These are phyloP conservation scores for Hirtodrosophila alboralis DNA, from an alignment of 2,888 invertebrate species.

Conservation along the genomic window DNA sequence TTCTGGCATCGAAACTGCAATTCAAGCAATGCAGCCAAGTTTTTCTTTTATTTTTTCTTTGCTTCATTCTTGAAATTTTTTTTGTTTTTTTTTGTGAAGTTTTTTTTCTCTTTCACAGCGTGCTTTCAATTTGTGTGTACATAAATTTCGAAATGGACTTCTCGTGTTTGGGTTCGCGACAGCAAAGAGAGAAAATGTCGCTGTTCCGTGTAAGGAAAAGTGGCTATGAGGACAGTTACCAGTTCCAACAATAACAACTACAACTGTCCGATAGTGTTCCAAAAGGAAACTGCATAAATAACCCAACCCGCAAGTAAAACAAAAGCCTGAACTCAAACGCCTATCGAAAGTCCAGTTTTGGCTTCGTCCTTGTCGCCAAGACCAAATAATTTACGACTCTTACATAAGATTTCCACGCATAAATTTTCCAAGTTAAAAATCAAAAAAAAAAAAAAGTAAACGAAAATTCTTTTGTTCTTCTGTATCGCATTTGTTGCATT, in stretches of 20 bases:
- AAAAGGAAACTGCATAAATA: constrained; percentile 67
- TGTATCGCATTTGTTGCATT: constrained; percentile 45
- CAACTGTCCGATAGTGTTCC: constrained; percentile 52
- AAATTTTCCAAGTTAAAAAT: constrained; percentile 46
- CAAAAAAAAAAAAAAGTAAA: constrained; percentile 35
- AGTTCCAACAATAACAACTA: constrained; percentile 11
- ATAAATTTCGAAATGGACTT: constrained; percentile 80
- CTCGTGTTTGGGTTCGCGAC: constrained; percentile 64
- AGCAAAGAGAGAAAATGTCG: constrained; percentile 45
- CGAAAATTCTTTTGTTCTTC: constrained; percentile 47
- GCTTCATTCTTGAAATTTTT: constrained; percentile 3
- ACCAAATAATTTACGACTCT: constrained; percentile 54
- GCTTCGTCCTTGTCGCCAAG: constrained; percentile 33
- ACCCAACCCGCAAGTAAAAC: constrained; percentile 48
- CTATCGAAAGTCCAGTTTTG: constrained; percentile 60
- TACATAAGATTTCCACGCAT: constrained; percentile 40
- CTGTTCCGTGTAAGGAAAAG: constrained; percentile 44
- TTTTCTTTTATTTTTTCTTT: constrained; percentile 19
- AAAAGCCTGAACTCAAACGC: constrained; percentile 42
- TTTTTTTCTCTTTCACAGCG: constrained; percentile 38
- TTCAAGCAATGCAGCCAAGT: constrained; percentile 61
- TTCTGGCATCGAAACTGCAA: constrained; percentile 30
- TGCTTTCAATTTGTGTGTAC: constrained; percentile 76
- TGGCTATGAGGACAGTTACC: constrained; percentile 44
- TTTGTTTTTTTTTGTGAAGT: constrained; percentile 15